Conservation (phyloP, 2,888 invertebrate species). For the Drosophila mimica region DNA sequence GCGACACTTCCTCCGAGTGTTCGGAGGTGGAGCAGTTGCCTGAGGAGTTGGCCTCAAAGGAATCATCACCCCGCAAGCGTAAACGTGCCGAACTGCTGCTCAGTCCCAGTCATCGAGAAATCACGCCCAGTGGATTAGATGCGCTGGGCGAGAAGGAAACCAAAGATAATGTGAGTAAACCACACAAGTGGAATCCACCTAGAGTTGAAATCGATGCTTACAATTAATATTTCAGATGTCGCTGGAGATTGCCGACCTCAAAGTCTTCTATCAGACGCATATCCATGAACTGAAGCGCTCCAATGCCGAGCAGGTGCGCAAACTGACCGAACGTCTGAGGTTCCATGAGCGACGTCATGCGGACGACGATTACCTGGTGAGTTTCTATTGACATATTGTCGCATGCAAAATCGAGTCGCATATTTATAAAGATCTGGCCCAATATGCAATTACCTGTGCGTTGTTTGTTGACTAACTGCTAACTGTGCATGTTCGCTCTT, state of each 20-base stretch:
- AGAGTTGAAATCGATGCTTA: no score
- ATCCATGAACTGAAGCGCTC: conserved; percentile 81
- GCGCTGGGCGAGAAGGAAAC: conserved; percentile 51
- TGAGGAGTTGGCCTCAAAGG: conserved; percentile 74
- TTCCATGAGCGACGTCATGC: conserved; percentile 83
- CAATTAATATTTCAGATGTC: conserved; percentile 59
- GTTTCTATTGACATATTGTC: conserved; percentile 3
- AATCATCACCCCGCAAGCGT: conserved; percentile 81
- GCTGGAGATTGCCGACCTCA: conserved; percentile 79
- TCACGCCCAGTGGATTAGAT: conserved; percentile 82
- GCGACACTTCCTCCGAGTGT: conserved; percentile 83
- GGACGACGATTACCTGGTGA: conserved; percentile 85
- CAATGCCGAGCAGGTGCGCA: conserved; percentile 79
- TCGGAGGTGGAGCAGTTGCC: conserved; percentile 84
- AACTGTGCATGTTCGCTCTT: conserved; percentile 80
- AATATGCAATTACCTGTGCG: conserved; percentile 27
- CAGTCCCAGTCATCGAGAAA: conserved; percentile 84
- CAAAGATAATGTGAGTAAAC: conserved; percentile 56
- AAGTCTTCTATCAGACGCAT: conserved; percentile 83
- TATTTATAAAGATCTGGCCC: neutral
- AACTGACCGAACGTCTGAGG: conserved; percentile 80
- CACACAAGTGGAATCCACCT: neutral
- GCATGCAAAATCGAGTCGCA: neutral
- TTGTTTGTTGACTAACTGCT: conserved; percentile 45
- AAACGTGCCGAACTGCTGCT: conserved; percentile 82